Percentiles rank a stretch among this genome's conserved stretches.
Conservation (phyloP, 2,797 vertebrate species). For the Rhinella marina region DNA sequence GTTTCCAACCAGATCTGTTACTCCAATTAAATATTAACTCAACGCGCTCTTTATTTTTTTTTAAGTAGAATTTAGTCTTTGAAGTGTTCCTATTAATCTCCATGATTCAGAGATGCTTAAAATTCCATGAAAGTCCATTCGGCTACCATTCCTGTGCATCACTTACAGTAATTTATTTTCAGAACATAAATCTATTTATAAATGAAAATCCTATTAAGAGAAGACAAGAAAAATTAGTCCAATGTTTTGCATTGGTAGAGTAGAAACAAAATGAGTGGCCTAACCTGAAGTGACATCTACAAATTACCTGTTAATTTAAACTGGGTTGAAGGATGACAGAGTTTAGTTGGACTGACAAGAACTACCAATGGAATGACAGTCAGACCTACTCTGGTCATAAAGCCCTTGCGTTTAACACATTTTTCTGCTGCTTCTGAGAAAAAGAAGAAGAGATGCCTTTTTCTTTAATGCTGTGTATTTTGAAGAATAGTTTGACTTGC, state of each 20-base stretch:
- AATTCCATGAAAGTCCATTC: slow-evolving; percentile 81
- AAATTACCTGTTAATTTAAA: slow-evolving; percentile 99
- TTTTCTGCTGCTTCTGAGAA: slow-evolving; percentile 74
- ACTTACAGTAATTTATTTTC: slow-evolving; percentile 98
- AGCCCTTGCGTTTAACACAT: slow-evolving; percentile 76
- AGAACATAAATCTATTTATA: slow-evolving; percentile 98
- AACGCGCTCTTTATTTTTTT: slow-evolving; percentile 81
- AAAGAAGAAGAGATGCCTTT: slow-evolving; percentile 68
- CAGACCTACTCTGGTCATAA: slow-evolving; percentile 84
- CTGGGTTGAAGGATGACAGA: slow-evolving; percentile 97
- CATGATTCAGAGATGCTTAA: slow-evolving; percentile 85
- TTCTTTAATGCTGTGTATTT: slow-evolving; percentile 78
- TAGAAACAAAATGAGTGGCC: slow-evolving; percentile 97
- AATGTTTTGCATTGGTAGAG: slow-evolving; percentile 90
- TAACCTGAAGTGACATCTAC: slow-evolving; percentile 99
- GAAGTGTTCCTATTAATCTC: slow-evolving; percentile 94
- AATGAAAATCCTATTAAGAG: slow-evolving; percentile 98
- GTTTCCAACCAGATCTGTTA: slow-evolving; percentile 86
- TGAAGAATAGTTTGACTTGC: slow-evolving; percentile 66
- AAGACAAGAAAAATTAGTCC: slow-evolving; percentile 97
- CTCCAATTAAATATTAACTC: slow-evolving; percentile 87
- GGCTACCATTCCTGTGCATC: slow-evolving; percentile 85
- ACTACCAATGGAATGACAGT: slow-evolving; percentile 89
- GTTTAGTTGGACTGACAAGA: slow-evolving; percentile 95
- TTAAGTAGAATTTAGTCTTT: slow-evolving; percentile 88